These are phyloP conservation scores for Drosophila multiciliata DNA, from an alignment of 2,888 invertebrate species.

Conservation along the genomic window DNA sequence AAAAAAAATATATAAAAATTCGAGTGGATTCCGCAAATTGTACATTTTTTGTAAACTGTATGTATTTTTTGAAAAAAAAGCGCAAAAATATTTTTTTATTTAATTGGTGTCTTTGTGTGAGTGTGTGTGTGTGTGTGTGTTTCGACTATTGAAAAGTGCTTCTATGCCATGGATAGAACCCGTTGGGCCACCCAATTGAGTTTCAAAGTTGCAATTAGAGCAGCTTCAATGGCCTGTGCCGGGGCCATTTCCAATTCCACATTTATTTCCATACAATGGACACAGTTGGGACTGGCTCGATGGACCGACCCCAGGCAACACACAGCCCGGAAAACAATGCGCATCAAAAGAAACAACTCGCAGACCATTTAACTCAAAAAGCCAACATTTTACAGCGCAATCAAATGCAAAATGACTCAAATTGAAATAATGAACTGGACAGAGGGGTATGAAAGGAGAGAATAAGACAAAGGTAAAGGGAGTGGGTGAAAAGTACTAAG, in stretches of 20 bases:
- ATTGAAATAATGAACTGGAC: background rate
- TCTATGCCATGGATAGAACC: constrained; percentile 5
- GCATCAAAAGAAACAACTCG: constrained; percentile 72
- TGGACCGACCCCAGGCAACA: constrained; percentile 10
- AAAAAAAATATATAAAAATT: constrained; percentile 1
- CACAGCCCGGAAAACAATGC: constrained; percentile 59
- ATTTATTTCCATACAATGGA: constrained; percentile 55
- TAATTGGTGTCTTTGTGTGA: constrained; percentile 59
- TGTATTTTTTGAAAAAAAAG: constrained; percentile 43
- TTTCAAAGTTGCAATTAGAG: constrained; percentile 79
- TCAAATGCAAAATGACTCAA: constrained; percentile 29
- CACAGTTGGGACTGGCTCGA: constrained; percentile 61
- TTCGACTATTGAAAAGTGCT: constrained; percentile 26
- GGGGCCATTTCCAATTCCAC: constrained; percentile 1
- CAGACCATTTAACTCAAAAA: constrained; percentile 68
- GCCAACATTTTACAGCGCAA: constrained; percentile 32
- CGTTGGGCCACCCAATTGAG: constrained; percentile 68
- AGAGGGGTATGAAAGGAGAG: background rate
- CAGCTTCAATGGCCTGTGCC: constrained; percentile 59
- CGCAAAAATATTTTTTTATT: constrained; percentile 71
- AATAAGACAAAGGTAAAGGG: background rate
- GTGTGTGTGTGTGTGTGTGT: constrained; percentile 16
- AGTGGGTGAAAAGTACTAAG: too few species aligned
- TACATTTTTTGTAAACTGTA: constrained; percentile 52
- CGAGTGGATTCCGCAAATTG: constrained; percentile 46